Evolutionary conservation across 23 tunicate species (phyloP), one percentile per base, ranked within the genome.

Genomic region (Halocynthia roretzi): DNA sequence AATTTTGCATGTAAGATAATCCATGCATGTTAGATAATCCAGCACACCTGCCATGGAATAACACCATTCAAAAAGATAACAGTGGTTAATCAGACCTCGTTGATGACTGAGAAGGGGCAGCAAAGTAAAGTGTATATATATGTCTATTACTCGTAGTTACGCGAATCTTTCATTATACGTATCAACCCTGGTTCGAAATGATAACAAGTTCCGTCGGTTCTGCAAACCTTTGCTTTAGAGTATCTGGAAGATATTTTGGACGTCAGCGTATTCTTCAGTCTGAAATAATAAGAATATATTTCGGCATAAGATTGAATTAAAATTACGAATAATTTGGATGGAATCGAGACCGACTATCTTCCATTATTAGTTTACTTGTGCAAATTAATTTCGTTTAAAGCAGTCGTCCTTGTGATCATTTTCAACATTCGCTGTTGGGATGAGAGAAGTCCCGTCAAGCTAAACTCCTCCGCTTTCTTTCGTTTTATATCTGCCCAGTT

Each of bases 141-240:
- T 4, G 44, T 31, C 44, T 31, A 31, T 77, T 56, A 87, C 94
- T 71, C 62, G 74, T 87, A 87, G 31, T 83, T 80, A 44, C 87
- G 64, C 14, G 94, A 87, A 50, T 58, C 71, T 14, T 72, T 56
- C 84, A 87, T 77, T 6, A 87, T 52, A 23, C 72, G 70, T 48
- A 72, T 77, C 4, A 87, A 50, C 7, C 94, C 94, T 7, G 94
- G 94, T 56, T 87, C 94, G 62, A 76, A 87, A 19, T 83, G 82
- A 63, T 82, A 78, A 65, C 94, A 87, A 11, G 77, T 83, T 15
- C 62, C 64, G 21, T 61, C n/a, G 18, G 14, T 51, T 4, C 58
- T 68, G 76, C 94, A 87, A 51, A 87, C 81, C 50, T 77, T 54
- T 0, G 94, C 94, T 71, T 87, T 83, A 68, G 87, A 83, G 84